Conservation (phyloP, 2,797 vertebrate genomes). For the Zalophus californianus region DNA sequence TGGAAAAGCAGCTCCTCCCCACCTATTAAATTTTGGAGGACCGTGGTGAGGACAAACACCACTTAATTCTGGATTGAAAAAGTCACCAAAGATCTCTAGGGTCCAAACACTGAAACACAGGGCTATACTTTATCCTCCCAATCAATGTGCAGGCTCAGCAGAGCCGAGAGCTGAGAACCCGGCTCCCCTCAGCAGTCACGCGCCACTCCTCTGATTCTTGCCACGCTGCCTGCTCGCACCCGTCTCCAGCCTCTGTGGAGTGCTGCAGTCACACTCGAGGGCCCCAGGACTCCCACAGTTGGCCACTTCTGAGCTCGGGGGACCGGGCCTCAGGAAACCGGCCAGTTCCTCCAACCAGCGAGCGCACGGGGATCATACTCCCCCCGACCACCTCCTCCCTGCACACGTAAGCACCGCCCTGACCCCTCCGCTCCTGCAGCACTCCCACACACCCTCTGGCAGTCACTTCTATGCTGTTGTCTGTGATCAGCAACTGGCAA, state of each 20-base stretch:
- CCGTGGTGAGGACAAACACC: background rate
- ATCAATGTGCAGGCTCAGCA: background rate
- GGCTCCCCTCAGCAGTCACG: too few species aligned
- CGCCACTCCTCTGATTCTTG: fast-evolving
- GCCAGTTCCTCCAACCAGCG: fast-evolving
- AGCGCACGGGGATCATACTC: background rate
- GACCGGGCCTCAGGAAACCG: background rate
- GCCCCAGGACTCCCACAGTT: background rate
- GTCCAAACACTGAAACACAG: background rate
- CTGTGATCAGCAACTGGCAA: background rate
- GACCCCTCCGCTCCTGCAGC: background rate
- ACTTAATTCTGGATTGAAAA: background rate
- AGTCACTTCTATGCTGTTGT: background rate
- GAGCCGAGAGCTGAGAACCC: background rate
- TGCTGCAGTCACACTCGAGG: fast-evolving
- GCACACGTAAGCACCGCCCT: background rate
- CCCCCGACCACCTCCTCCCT: background rate
- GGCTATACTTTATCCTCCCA: background rate
- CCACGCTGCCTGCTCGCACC: background rate
- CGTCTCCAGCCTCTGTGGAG: fast-evolving
- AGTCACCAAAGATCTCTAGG: background rate
- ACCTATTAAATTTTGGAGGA: background rate
- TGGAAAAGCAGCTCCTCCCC: background rate
- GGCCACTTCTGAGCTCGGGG: background rate
- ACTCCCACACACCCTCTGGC: background rate